Base-by-base conservation (phyloP, 2,113 vertebrate species). In the Riparia riparia region DNA sequence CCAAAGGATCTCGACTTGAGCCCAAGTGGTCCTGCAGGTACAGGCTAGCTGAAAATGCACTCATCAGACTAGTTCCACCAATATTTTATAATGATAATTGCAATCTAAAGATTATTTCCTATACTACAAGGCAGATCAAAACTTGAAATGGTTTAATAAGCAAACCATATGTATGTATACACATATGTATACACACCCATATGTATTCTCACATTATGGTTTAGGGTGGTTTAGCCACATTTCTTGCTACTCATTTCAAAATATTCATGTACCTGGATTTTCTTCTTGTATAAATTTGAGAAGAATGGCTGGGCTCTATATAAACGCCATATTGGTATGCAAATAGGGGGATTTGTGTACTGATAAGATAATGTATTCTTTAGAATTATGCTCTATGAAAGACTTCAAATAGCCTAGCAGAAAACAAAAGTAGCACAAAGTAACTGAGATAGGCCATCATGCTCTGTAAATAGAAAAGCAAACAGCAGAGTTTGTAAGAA, bases 381-480 rank as follows among this genome's bases (percentile, higher is more conserved):
- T 72, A 44, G 53, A 93, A 96, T 93, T 71, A 57, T 42, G 22
- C 9, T 42, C 60, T 57, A 25, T 64, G 71, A 93, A 94, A 71
- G 10, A 64, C 68, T 92, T 81, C 58, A 83, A 47, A 81, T 45
- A 89, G 44, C n/a, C 37, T 86, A 83, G 14, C n/a, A 83, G 66
- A 80, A 90, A 83, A 91, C 14, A 92, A 51, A 91, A 93, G 56
- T 74, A 92, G 68, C 15, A 39, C 58, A 49, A 92, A 68, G 64
- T 73, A 77, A 88, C 32, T 73, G 71, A 94, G 66, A 73, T 49
- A 49, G 72, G 37, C 31, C 76, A 86, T 56, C 45, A 54, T 22
- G 78, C 32, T 24, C 54, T 44, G 51, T 58, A 89, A 86, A 81
- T 2, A 84, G 63, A 87, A 86, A 80, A 92, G 19, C 12, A 70